A percentile compares a stretch with the other conserved stretches of the same genome.
Evolutionary conservation across 64 coral and sea anemone genomes (phyloP).

Genomic region (Platygyra sinensis): DNA sequence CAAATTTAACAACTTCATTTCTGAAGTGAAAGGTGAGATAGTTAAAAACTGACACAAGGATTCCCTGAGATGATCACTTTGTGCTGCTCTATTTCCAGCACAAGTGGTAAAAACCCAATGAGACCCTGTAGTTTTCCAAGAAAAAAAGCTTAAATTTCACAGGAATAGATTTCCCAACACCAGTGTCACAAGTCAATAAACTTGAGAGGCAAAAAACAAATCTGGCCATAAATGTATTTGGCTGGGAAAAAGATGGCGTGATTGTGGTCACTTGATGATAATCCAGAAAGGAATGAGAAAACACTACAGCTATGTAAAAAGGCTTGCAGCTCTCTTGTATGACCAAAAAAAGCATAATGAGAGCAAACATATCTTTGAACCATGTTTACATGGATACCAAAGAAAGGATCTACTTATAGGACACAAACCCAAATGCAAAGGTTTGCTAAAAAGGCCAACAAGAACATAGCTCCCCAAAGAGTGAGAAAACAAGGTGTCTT

Average conservation of each 20-base stretch:
- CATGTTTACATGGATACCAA: background rate
- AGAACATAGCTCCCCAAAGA: constrained; percentile 15
- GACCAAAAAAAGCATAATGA: background rate
- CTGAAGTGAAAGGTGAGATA: too few species aligned
- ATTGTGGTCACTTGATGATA: background rate
- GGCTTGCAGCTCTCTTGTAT: background rate
- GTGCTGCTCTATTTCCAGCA: too few species aligned
- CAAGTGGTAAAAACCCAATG: too few species aligned
- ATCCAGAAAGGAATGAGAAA: background rate
- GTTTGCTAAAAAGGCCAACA: background rate
- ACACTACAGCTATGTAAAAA: background rate
- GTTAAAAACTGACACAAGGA: too few species aligned
- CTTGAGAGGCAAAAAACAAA: background rate
- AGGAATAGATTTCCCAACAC: background rate
- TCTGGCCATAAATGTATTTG: background rate
- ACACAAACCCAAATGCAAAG: background rate
- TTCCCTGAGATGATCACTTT: too few species aligned
- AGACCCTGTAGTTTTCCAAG: background rate
- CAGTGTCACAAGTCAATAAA: background rate
- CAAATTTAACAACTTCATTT: too few species aligned
- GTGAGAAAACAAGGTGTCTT: background rate
- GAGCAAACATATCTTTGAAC: background rate
- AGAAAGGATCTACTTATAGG: background rate
- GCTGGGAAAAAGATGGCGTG: background rate
- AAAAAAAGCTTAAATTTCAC: background rate